These are phyloP conservation scores for Diarsia mendica DNA, from an alignment of 2,888 invertebrate genomes.

Conservation along the genomic window DNA sequence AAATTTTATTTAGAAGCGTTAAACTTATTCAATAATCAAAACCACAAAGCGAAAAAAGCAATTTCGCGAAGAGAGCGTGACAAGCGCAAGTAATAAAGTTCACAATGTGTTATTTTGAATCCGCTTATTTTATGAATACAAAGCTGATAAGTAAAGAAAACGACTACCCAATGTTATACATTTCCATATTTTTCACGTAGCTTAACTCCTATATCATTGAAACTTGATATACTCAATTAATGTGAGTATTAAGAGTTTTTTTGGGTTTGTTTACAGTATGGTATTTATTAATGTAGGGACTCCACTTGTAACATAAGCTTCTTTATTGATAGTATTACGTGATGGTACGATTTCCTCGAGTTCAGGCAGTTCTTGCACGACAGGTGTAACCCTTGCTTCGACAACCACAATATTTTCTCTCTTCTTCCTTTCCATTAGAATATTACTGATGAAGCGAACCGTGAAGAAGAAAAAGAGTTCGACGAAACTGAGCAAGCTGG, in stretches of 20 bases:
- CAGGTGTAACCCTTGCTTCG: not conserved
- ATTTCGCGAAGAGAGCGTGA: slow-evolving; percentile 10
- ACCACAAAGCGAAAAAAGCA: slow-evolving; percentile 24
- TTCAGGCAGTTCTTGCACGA: slow-evolving; percentile 4
- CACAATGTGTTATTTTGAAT: slow-evolving; percentile 21
- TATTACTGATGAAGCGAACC: slow-evolving; percentile 85
- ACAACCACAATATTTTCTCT: slow-evolving; percentile 21
- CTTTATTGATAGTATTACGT: slow-evolving; percentile 1
- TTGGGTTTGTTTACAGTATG: not conserved
- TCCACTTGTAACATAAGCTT: slow-evolving; percentile 51
- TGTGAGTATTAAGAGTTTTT: slow-evolving; percentile 1
- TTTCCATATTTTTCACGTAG: slow-evolving; percentile 9
- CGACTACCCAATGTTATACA: not conserved
- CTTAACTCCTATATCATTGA: not conserved
- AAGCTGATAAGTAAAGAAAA: slow-evolving; percentile 14
- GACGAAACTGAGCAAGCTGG: slow-evolving; percentile 92
- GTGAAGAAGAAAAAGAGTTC: slow-evolving; percentile 92
- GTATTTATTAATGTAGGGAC: slow-evolving; percentile 15
- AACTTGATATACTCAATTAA: slow-evolving; percentile 1
- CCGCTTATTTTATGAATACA: slow-evolving; percentile 37
- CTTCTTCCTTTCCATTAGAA: slow-evolving; percentile 74
- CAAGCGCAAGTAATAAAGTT: not conserved
- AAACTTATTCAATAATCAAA: slow-evolving; percentile 11
- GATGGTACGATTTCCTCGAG: slow-evolving; percentile 22
- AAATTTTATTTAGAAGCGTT: slow-evolving; percentile 21